Conservation (phyloP, 2,797 vertebrate genomes). For the Poecilia velifera region DNA sequence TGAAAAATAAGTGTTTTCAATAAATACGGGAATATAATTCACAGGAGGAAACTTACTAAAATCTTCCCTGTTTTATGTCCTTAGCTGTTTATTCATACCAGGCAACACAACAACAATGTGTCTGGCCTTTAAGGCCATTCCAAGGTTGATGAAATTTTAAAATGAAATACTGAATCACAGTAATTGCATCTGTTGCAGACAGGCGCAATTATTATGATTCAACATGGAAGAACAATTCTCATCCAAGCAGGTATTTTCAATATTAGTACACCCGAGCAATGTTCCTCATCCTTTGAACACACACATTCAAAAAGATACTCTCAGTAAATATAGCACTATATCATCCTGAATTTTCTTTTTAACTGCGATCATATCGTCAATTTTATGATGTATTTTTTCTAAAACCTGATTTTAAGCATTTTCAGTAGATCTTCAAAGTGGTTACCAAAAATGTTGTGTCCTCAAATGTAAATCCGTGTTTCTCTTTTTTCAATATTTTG, state of each 20-base stretch:
- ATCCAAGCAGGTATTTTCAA: background rate
- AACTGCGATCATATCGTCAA: background rate
- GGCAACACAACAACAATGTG: background rate
- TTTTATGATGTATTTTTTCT: background rate
- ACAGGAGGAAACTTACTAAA: background rate
- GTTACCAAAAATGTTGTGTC: background rate
- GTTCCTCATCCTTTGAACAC: background rate
- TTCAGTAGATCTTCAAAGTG: background rate
- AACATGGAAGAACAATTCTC: background rate
- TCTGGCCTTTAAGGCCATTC: background rate
- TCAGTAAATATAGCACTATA: background rate
- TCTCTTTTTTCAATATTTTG: background rate
- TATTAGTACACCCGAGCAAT: background rate
- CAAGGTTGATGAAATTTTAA: conserved; percentile 9
- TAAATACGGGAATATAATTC: background rate
- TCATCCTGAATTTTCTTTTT: background rate
- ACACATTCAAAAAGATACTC: background rate
- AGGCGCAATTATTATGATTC: background rate
- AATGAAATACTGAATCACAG: background rate
- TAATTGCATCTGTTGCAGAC: background rate
- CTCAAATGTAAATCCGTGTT: background rate
- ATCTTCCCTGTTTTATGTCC: background rate
- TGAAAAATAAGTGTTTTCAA: background rate
- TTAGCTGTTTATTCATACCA: background rate
- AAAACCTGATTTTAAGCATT: background rate